Evolutionary conservation across 2,113 vertebrate species (phyloP).

Genomic region (Leucopsar rothschildi): DNA sequence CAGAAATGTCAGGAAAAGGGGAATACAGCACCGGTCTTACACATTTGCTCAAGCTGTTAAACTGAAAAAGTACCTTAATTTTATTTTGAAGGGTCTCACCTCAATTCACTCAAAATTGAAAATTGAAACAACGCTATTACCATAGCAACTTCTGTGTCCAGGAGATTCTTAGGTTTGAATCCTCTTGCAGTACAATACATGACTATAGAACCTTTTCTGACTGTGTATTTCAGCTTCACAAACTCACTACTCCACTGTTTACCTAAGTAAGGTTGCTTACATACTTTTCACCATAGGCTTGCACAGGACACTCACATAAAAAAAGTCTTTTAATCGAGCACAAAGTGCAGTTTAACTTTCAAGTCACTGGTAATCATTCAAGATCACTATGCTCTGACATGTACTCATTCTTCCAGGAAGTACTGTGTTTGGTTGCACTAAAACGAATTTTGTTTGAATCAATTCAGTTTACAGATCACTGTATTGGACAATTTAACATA

Average conservation of each 20-base stretch:
- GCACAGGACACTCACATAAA: rapidly evolving
- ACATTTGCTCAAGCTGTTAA: not conserved
- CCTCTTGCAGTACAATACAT: not conserved
- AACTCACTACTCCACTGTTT: not conserved
- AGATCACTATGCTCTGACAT: not conserved
- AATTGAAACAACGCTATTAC: not conserved
- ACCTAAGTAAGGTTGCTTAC: not conserved
- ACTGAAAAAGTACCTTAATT: not conserved
- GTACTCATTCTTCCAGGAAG: not conserved
- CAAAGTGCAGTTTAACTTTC: not conserved
- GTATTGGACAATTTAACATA: not conserved
- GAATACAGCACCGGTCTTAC: not conserved
- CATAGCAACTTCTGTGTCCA: not conserved
- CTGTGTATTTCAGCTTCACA: not conserved
- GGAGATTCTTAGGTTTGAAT: not conserved
- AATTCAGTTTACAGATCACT: not conserved
- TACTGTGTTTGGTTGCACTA: not conserved
- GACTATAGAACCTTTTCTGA: not conserved
- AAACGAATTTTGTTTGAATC: not conserved
- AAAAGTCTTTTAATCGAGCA: not conserved
- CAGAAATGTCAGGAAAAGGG: not conserved
- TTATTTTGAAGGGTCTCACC: not conserved
- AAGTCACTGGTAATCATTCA: not conserved
- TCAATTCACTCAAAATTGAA: not conserved
- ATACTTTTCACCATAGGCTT: not conserved